A percentile compares a stretch with the other conserved stretches of the same genome.
Conservation (phyloP, 2,797 vertebrate species). For the Clamator glandarius region DNA sequence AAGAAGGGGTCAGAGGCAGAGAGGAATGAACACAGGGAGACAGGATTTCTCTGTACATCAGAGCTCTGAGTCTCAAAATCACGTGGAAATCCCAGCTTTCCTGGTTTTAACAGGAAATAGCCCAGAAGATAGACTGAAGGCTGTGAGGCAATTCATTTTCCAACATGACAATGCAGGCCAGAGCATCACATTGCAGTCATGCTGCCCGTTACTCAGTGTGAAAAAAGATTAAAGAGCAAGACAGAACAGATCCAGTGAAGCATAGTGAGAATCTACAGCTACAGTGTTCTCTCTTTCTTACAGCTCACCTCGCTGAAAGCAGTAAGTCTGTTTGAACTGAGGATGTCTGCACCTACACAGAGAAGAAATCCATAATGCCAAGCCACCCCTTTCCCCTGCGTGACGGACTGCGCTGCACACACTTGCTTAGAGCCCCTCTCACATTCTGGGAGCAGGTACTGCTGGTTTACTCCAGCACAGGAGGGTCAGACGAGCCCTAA, state of each 20-base stretch:
- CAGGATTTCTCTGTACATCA: neutral
- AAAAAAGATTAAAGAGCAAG: neutral
- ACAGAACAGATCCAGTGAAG: rapidly evolving
- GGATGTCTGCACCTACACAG: neutral
- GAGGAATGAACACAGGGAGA: neutral
- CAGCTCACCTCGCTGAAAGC: neutral
- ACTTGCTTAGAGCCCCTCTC: neutral
- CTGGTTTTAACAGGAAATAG: neutral
- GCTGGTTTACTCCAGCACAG: neutral
- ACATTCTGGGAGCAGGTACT: neutral
- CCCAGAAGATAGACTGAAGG: neutral
- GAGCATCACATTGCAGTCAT: conserved; percentile 48
- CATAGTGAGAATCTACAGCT: neutral
- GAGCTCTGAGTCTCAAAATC: neutral
- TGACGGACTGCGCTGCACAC: too few relatives aligned
- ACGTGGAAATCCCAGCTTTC: neutral
- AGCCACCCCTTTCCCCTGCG: neutral
- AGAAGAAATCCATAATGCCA: neutral
- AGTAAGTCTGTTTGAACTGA: neutral
- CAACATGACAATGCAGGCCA: neutral
- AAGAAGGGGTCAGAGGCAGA: neutral
- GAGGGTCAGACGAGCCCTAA: neutral
- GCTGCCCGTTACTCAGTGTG: neutral
- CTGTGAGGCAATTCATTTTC: conserved; percentile 11
- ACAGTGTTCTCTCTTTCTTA: neutral